A percentile compares a stretch with the other conserved stretches of the same genome.
Conservation (phyloP, 92 coral and sea anemone genomes). For the Isaurus tuberculatus region DNA sequence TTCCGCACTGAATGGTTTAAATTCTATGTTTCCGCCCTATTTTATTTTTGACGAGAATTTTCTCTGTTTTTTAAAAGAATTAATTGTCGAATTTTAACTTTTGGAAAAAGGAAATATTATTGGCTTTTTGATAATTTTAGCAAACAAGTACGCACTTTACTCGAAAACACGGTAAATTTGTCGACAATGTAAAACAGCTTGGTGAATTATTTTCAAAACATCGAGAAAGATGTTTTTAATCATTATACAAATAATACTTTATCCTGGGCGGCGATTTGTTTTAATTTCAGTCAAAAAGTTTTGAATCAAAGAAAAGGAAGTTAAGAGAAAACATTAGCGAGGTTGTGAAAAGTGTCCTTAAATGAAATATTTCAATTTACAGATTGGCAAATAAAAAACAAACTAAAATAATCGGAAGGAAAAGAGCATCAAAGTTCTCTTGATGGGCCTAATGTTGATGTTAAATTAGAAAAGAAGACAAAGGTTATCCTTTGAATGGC, state of each 20-base stretch:
- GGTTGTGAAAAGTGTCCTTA: conserved; percentile 19
- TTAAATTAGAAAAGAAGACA: conserved; percentile 38
- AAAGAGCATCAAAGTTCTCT: conserved; percentile 27
- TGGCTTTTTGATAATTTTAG: neutral
- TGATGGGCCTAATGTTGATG: conserved; percentile 34
- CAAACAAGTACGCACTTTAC: neutral
- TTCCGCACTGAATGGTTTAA: too few species aligned
- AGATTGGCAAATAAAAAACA: neutral
- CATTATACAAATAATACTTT: neutral
- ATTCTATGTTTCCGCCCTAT: too few species aligned
- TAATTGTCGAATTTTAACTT: neutral
- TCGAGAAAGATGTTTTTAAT: too few species aligned
- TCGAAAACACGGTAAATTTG: too few species aligned
- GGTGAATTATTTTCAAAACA: too few species aligned
- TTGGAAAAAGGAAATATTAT: neutral
- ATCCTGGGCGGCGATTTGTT: neutral
- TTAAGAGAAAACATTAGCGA: neutral
- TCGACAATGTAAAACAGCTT: too few species aligned
- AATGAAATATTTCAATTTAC: neutral
- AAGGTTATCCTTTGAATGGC: conserved; percentile 31
- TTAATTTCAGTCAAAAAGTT: neutral
- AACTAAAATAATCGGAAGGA: conserved; percentile 40
- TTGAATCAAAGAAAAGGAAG: conserved; percentile 11
- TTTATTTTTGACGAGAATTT: too few species aligned
- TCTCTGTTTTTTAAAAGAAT: too few species aligned